Base-by-base conservation (phyloP, 2,888 invertebrate genomes). In the Coelopa pilipes region DNA sequence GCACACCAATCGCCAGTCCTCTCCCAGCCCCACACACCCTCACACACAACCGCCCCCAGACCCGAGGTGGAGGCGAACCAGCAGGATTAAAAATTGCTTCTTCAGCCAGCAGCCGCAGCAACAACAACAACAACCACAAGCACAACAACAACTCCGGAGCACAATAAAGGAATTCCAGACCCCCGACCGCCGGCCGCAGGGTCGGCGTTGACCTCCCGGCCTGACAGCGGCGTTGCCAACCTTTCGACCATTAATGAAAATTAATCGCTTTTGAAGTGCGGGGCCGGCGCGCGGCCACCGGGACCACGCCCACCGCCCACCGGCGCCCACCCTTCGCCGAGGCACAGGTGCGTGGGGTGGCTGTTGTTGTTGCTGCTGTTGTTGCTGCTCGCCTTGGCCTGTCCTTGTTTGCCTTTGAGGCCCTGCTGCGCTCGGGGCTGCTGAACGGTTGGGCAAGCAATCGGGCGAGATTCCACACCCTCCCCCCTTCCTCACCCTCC, bases 251-350 rank as follows among this genome's bases (percentile, higher is more conserved):
- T 83, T 83, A 82, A 83, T 82, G 82, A 81, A 83, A 81, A 82
- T 83, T 83, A 83, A 82, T 82, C 82, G 83, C 77, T 82, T 82
- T 82, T 83, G 83, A 78, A 82, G 78, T 78, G 79, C 72, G 72
- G 72, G 47, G 12, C 67, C 34, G 50, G 53, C 9, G 24, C 3
- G 17, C 2, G 1, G 2, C 17, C 3, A 59, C 13, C n/a, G 17
- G 1, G 21, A 59, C 13, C 21, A 15, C 3, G 15, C 60, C 9
- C 60, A 24, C 10, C n/a, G 4, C 13, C 0, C 60, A 24, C 24
- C 34, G 34, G 34, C 21, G 24, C 2, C 15, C 24, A 21, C 15
- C 11, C 24, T 12, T 24, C 60, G 13, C 60, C 15, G 15, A 21
- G 45, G 12, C 21, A 24, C 7, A 13, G 21, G 21, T 21, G 45